Evolutionary conservation across 2,888 invertebrate species (phyloP), one percentile per base, ranked within the genome.

Genomic region (Hirtodrosophila alboralis): DNA sequence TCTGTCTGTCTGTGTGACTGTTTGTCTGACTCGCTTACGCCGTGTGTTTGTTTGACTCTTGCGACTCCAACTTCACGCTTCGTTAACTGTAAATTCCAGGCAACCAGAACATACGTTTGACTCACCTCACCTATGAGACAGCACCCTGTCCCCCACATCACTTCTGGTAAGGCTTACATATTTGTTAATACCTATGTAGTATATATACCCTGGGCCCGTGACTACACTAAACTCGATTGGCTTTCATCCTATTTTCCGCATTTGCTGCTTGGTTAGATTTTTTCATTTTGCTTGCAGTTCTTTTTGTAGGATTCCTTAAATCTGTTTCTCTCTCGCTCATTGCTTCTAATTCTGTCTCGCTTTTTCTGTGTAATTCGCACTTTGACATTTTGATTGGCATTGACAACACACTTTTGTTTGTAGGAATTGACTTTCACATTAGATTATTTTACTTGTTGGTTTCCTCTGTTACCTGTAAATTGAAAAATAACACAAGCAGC

Each of bases 351-450:
- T 21, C 16, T 18, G 4, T 8, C 27, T 47, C 5, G 2, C 1
- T 28, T 23, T 53, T 28, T 48, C 44, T 48, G 59, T 61, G 61
- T 73, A 66, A 70, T 56, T 74, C 73, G 75, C 75, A 80, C 83
- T 74, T 71, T 83, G 81, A 81, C 81, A 81, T 81, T 75, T 64
- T 75, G 84, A 83, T 84, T 83, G 81, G 79, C 84, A 84, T 75
- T 83, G 75, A 78, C 74, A 75, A 76, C 67, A 63, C 66, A 62
- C 77, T 77, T 75, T 64, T 78, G 63, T 75, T 67, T 69, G 51
- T 49, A 57, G 63, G 61, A 58, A 69, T 74, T 74, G 62, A 54
- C 51, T 61, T 70, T 67, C 61, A 61, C 49, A 61, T 62, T 61
- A 44, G 65, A 48, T 73, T 69, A 53, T 51, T 60, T 44, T 40